These are phyloP conservation scores for Heliconius hermathena DNA, from an alignment of 1,140 invertebrate genomes.

Conservation along the genomic window DNA sequence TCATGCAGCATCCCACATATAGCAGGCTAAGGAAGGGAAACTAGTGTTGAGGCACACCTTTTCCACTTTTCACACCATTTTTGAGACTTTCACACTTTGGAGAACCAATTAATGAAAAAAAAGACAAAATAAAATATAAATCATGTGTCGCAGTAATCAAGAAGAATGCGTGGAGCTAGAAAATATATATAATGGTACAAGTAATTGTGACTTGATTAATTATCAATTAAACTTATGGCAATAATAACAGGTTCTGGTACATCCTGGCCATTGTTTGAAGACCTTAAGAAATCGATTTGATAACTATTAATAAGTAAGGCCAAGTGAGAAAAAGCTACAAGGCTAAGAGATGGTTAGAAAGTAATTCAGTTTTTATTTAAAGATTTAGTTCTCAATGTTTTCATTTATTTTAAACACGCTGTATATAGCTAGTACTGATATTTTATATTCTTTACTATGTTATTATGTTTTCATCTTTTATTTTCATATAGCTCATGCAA, in stretches of 20 bases:
- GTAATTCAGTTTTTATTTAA: not conserved
- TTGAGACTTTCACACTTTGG: too few species aligned
- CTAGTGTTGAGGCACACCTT: too few species aligned
- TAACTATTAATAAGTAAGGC: conserved; percentile 16
- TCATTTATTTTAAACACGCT: not conserved
- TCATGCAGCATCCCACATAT: too few species aligned
- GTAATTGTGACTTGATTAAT: not conserved
- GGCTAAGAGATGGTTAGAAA: not conserved
- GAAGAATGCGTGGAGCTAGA: too few species aligned
- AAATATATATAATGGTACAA: not conserved
- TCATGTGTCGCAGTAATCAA: too few species aligned
- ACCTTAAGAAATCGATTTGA: conserved; percentile 20
- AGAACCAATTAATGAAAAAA: not conserved
- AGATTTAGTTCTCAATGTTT: not conserved
- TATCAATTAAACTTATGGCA: not conserved
- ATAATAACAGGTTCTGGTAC: conserved; percentile 9
- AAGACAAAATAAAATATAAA: not conserved
- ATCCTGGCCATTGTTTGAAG: conserved; percentile 34
- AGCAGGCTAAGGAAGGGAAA: too few species aligned
- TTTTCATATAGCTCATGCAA: too few species aligned
- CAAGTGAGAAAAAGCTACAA: not conserved
- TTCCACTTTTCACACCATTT: too few species aligned
- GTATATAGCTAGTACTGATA: too few species aligned
- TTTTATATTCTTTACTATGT: too few species aligned
- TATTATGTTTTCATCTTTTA: too few species aligned